Base-by-base conservation (phyloP, 2,797 vertebrate genomes). In the Gymnothorax javanicus region DNA sequence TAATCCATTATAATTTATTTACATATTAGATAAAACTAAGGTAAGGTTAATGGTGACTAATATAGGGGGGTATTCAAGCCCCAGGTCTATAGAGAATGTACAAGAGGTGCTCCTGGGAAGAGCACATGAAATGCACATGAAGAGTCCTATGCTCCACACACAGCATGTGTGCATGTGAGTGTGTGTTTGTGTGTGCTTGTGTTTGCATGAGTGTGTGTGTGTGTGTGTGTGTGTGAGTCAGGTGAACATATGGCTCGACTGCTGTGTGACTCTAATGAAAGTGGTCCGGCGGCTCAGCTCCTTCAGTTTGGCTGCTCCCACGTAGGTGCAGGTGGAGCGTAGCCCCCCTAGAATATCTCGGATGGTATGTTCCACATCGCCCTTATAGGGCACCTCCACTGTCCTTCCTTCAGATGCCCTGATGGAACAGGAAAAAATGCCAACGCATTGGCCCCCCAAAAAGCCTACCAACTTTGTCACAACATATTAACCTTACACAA, bases 191-290 rank as follows among this genome's bases (percentile, higher is more conserved):
- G 56, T 86, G 81, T 56, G 17, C 23, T 13, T 8, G 84, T 73
- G 71, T 33, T 25, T 27, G 77, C 82, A 11, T 23, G 60, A 62
- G 75, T 11, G 17, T 33, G 43, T 69, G 82, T 52, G 1, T 60
- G 54, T 62, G 1, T 67, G 23, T 64, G 84, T 81, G 33, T 27
- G 84, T 84, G 64, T 60, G 54, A 62, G 33, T 0, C 96, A 98
- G 86, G 91, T 93, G 94, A 99, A 99, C 94, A 98, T 96, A 0
- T 97, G 95, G 89, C 96, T 99, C 87, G 98, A 97, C 91, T 99
- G 99, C 89, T 99, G 99, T n/a, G 98, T 99, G 91, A 99, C 99
- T 0, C 98, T 95, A 92, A 99, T 99, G 92, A 99, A 99, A 0
- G 99, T 99, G 0, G 99, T 98, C 91, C 99, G 96, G 90, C 97